Evolutionary conservation across 2,888 invertebrate species (phyloP).

Genomic region (Leucania comma): DNA sequence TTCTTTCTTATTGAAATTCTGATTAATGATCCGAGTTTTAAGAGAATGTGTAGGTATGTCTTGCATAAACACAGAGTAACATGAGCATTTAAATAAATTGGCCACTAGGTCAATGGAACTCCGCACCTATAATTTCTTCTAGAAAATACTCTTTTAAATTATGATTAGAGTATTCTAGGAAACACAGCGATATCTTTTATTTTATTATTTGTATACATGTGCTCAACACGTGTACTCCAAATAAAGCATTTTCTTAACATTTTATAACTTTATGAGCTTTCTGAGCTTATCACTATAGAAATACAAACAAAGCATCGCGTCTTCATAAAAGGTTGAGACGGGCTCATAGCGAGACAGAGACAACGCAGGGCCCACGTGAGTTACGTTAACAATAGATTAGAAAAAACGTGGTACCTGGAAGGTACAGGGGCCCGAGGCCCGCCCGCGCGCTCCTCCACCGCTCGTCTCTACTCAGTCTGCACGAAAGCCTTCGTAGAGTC

Average conservation of each 20-base stretch:
- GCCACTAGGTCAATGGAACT: neutral
- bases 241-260: conserved; percentile 68
- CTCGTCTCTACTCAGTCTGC: conserved; percentile 78
- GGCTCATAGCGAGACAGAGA: conserved; percentile 75
- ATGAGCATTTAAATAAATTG: neutral
- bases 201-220: conserved; percentile 62
- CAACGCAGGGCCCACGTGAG: conserved; percentile 83
- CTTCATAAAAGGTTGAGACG: conserved; percentile 72
- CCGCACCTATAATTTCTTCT: conserved; percentile 23
- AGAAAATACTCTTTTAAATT: conserved; percentile 11
- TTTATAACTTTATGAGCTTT: conserved; percentile 73
- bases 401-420: conserved; percentile 87
- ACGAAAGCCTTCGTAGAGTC: conserved; percentile 78
- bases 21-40: neutral
- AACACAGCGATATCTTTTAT: neutral
- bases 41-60: neutral
- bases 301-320: conserved; percentile 84
- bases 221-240: conserved; percentile 74
- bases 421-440: conserved; percentile 78
- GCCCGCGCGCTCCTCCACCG: conserved; percentile 76
- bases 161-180: neutral
- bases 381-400: conserved; percentile 87
- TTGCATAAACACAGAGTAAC: no score
- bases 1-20: conserved; percentile 18
- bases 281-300: conserved; percentile 79